phyloP scores from a whole-genome alignment of 2,888 invertebrate species.

The Criorhina ranunculi region DNA sequence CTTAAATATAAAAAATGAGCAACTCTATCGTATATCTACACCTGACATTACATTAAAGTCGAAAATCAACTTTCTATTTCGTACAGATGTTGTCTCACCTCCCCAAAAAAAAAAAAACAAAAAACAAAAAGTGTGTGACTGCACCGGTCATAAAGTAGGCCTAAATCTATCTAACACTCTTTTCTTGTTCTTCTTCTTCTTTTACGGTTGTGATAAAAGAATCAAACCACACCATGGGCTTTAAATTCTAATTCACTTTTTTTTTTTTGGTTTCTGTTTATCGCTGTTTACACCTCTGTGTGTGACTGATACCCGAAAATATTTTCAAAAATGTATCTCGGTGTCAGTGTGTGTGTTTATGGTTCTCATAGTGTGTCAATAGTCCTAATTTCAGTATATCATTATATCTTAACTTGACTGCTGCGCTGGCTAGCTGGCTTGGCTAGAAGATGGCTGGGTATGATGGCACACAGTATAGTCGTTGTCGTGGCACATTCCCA shows the following conservation, averaged over 20 bases:
- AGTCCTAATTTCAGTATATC: slow-evolving; percentile 73
- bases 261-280: slow-evolving; percentile 6
- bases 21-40: background rate
- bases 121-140: slow-evolving; percentile 16
- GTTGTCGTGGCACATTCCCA: slow-evolving; percentile 67
- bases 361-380: slow-evolving; percentile 54
- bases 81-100: slow-evolving; percentile 36
- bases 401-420: slow-evolving; percentile 21
- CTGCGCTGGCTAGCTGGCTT: background rate
- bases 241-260: slow-evolving; percentile 70
- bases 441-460: too few species aligned
- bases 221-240: slow-evolving; percentile 30
- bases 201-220: slow-evolving; percentile 18
- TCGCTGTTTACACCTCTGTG: slow-evolving; percentile 20
- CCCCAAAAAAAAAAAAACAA: too few species aligned
- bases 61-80: slow-evolving; percentile 74
- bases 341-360: slow-evolving; percentile 11
- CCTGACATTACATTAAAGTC: slow-evolving; percentile 39
- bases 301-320: slow-evolving; percentile 21
- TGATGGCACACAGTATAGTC: background rate
- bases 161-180: slow-evolving; percentile 39
- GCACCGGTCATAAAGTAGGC: slow-evolving; percentile 56
- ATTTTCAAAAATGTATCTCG: too few species aligned
- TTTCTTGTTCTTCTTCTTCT: slow-evolving; percentile 12
- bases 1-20: background rate